Evolutionary conservation across 2,113 vertebrate genomes (phyloP).

Genomic region (Gopherus flavomarginatus): DNA sequence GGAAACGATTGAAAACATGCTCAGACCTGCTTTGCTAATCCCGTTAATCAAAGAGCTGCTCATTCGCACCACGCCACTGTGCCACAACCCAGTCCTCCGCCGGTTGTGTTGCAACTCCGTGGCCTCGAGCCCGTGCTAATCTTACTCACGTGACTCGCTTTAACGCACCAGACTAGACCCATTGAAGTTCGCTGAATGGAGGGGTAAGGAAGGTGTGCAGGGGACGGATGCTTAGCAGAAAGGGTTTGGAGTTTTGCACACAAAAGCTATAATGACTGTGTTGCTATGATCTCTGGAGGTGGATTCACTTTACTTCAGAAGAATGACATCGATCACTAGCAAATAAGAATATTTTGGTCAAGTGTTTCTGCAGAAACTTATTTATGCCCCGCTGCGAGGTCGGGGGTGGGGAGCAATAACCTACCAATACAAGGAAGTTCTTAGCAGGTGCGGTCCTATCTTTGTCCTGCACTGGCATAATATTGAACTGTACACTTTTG

Average conservation of each 20-base stretch:
- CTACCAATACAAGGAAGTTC: not conserved
- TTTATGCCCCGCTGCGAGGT: not conserved
- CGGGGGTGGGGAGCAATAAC: not conserved
- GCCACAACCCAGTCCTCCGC: no score
- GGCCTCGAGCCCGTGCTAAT: not conserved
- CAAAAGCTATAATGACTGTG: not conserved
- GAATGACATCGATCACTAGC: not conserved
- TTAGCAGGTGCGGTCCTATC: not conserved
- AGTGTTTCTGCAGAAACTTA: not conserved
- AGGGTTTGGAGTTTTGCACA: not conserved
- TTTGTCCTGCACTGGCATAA: not conserved
- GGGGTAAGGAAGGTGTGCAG: not conserved
- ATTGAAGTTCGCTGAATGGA: not conserved
- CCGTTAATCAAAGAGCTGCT: not conserved
- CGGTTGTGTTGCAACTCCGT: not conserved
- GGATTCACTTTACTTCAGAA: not conserved
- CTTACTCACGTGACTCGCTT: rapidly evolving
- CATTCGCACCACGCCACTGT: not conserved
- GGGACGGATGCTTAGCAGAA: no score
- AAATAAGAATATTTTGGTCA: not conserved
- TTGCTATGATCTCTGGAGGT: not conserved
- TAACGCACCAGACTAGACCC: not conserved
- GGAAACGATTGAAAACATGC: not conserved
- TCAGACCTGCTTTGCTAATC: not conserved
- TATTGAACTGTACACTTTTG: not conserved